A percentile compares a stretch with the other conserved stretches of the same genome.
Evolutionary conservation across 2,888 invertebrate species (phyloP).

Genomic region (Ceramica pisi): DNA sequence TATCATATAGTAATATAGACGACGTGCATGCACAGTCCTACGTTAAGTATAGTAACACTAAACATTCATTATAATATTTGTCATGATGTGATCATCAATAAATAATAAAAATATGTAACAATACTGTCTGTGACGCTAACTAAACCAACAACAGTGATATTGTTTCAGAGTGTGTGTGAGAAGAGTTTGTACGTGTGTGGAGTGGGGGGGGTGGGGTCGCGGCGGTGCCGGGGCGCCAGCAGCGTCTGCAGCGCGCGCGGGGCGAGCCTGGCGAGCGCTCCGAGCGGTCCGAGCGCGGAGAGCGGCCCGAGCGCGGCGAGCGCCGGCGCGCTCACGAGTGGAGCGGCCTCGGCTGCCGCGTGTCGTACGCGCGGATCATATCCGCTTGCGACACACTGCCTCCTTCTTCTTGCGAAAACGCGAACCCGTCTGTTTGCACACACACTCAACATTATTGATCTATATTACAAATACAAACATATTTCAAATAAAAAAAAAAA

Average conservation of each 20-base stretch:
- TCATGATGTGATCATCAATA: slow-evolving; percentile 57
- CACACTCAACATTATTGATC: slow-evolving; percentile 56
- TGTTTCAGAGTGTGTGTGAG: slow-evolving; percentile 38
- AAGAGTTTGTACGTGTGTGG: slow-evolving; percentile 58
- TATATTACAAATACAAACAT: neutral
- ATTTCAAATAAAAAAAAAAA: slow-evolving; percentile 2
- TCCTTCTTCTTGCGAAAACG: slow-evolving; percentile 99
- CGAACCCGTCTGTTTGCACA: slow-evolving; percentile 96
- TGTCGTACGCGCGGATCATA: slow-evolving; percentile 98
- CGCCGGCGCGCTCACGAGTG: slow-evolving; percentile 90
- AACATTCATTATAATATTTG: slow-evolving; percentile 60
- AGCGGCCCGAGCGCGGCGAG: slow-evolving; percentile 7
- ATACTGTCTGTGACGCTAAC: slow-evolving; percentile 49
- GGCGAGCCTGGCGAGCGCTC: neutral
- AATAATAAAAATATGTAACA: slow-evolving; percentile 54
- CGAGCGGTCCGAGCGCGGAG: neutral
- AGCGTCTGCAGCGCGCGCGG: neutral
- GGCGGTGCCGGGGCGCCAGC: neutral
- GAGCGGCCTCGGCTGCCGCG: slow-evolving; percentile 95
- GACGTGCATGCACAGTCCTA: slow-evolving; percentile 57
- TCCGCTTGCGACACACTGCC: slow-evolving; percentile 98
- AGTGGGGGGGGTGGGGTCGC: slow-evolving; percentile 9
- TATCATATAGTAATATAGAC: slow-evolving; percentile 57
- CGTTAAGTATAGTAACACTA: slow-evolving; percentile 63
- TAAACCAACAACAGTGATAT: slow-evolving; percentile 55